Conservation (phyloP, 2,113 vertebrate species). For the Machaerirhynchus nigripectus region DNA sequence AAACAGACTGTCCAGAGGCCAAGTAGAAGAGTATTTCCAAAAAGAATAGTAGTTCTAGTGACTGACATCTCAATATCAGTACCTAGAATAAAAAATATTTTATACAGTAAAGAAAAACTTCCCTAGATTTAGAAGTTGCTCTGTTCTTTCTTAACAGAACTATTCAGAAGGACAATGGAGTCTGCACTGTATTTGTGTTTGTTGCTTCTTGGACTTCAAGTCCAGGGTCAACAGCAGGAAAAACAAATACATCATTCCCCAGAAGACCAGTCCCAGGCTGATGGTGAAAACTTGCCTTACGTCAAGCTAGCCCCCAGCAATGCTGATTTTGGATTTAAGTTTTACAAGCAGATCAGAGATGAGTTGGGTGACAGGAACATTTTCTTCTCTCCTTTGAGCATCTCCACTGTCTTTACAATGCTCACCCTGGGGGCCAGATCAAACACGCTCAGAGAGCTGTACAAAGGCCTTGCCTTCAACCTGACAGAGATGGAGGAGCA, state of each 20-base stretch:
- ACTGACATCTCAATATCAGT: background rate
- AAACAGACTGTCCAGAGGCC: background rate
- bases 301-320: conserved; percentile 67
- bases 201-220: conserved; percentile 46
- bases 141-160: conserved; percentile 20
- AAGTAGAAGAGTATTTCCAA: background rate
- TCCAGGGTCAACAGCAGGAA: conserved; percentile 10
- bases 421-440: conserved; percentile 76
- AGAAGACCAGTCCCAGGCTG: background rate
- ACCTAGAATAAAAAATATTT: background rate
- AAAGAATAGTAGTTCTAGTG: background rate
- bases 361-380: conserved; percentile 58
- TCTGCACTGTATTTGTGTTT: conserved; percentile 10
- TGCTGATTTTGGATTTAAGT: conserved; percentile 76
- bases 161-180: conserved; percentile 48
- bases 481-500: conserved; percentile 14
- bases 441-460: conserved; percentile 75
- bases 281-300: background rate
- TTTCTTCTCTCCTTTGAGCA: conserved; percentile 86
- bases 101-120: background rate
- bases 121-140: background rate
- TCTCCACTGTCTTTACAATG: conserved; percentile 81
- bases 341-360: conserved; percentile 75
- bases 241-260: background rate
- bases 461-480: conserved; percentile 71